Conservation (phyloP, 2,113 vertebrate genomes). For the Petaurus breviceps region DNA sequence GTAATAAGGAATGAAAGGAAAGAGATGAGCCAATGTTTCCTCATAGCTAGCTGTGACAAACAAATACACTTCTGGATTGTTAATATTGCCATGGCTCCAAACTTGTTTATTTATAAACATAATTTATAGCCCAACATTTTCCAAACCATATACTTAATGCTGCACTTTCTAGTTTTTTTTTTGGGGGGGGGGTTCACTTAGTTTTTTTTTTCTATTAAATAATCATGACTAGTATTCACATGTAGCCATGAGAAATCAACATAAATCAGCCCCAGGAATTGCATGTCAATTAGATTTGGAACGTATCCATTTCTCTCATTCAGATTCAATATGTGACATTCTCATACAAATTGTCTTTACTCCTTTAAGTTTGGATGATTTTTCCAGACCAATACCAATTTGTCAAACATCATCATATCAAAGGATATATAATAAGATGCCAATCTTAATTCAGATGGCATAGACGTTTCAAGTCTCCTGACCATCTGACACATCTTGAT, state of each 20-base stretch:
- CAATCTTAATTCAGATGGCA: conserved; percentile 58
- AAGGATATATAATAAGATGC: neutral
- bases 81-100: conserved; percentile 40
- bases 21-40: conserved; percentile 17
- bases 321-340: conserved; percentile 55
- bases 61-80: neutral
- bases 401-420: conserved; percentile 21
- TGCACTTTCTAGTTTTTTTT: conserved; percentile 66
- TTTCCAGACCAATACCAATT: conserved; percentile 40
- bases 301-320: conserved; percentile 62
- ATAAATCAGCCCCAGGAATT: conserved; percentile 36
- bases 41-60: conserved; percentile 25
- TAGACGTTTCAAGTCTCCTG: conserved; percentile 50
- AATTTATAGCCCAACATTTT: conserved; percentile 78
- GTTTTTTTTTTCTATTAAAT: conserved; percentile 59
- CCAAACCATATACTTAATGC: conserved; percentile 69
- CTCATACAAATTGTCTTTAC: conserved; percentile 48
- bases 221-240: conserved; percentile 48
- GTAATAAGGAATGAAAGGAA: conserved; percentile 4
- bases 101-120: conserved; percentile 66
- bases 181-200: too few species aligned
- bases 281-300: conserved; percentile 63
- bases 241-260: conserved; percentile 46
- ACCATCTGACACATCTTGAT: conserved; percentile 60
- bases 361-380: conserved; percentile 48